Base-by-base conservation (phyloP, 2,113 vertebrate genomes). In the Coreoperca whiteheadi region DNA sequence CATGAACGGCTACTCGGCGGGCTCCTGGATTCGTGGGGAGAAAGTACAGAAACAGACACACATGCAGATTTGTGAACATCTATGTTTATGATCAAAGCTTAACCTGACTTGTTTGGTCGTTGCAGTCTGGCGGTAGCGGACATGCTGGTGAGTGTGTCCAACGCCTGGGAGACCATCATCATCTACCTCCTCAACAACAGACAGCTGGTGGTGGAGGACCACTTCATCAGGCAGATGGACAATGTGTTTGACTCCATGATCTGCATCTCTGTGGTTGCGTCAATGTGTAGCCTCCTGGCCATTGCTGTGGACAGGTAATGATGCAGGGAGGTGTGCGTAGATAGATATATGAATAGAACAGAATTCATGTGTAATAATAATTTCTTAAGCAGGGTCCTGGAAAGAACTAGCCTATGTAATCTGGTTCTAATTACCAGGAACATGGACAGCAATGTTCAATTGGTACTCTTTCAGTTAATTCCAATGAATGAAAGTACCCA, bases 181-280 rank as follows among this genome's bases (percentile, higher is more conserved):
- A 99, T 99, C 90, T 97, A 98, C 89, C 94, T 99, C 73, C 95
- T 99, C 72, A 96, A 96, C 83, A 98, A 97, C 43, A 95, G 92
- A 66, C 97, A 97, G 86, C 92, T 99, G 64, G 91, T 97, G 89
- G 96, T 98, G 80, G 95, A 97, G 53, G 98, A 99, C 30, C 84
- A 95, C 81, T 97, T 97, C 80, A 95, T 98, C 90, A 95, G 96
- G 34, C 97, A 98, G 50, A 97, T 99, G 83, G 98, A 99, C 94
- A 98, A 99, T 2, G 93, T 98, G 30, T 97, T 99, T 53, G 98
- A 99, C 90, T 99, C 98, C 54, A 96, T 99, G 96, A 99, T 99
- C 93, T 99, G 98, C 93, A 99, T 98, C 89, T 99, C 98, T 5
- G 97, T 99, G 18, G 97, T 99, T 87, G 98, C 98, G 14, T 99